Evolutionary conservation across 2,888 invertebrate genomes (phyloP), one percentile per base, ranked within the genome.

Genomic region (Eupithecia subfuscata): DNA sequence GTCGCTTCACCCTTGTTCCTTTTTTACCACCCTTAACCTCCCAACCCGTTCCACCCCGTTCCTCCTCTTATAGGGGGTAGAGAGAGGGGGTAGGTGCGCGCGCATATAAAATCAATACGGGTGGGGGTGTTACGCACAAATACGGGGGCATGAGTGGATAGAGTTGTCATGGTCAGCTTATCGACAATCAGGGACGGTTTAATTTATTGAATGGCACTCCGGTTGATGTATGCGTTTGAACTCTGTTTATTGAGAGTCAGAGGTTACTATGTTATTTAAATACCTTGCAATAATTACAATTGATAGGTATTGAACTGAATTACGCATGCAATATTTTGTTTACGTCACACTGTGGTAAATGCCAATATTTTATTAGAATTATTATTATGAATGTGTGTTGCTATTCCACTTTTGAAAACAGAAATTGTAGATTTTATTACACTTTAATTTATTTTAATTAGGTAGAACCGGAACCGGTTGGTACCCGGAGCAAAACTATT

Each of bases 91-190:
- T 84, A 79, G 76, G 85, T 93, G 94, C 94, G 94, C 94, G 94
- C 94, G 94, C 94, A 94, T 80, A 88, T 85, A 92, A 93, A 93
- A 95, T 95, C 94, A 91, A 95, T 94, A 94, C 91, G 89, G 87
- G 88, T 82, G 85, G 88, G 74, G 79, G 82, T 88, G 92, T 88
- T 91, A 94, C 93, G 93, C 94, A 93, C 93, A 92, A 93, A 94
- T 91, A 91, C 87, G 86, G 86, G 84, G 86, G 87, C 84, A 79
- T 76, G 82, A 77, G 83, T 82, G 85, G 85, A 86, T 88, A 90
- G 93, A 87, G 92, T 88, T 91, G 92, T 91, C 92, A 91, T 81
- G 90, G 91, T 87, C 90, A 88, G 82, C 82, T 83, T 91, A 90
- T 90, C 92, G 86, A 86, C 86, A 84, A 84, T 84, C 84, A 81